phyloP scores from a whole-genome alignment of 2,797 vertebrate genomes.

The Scleropages formosus region DNA sequence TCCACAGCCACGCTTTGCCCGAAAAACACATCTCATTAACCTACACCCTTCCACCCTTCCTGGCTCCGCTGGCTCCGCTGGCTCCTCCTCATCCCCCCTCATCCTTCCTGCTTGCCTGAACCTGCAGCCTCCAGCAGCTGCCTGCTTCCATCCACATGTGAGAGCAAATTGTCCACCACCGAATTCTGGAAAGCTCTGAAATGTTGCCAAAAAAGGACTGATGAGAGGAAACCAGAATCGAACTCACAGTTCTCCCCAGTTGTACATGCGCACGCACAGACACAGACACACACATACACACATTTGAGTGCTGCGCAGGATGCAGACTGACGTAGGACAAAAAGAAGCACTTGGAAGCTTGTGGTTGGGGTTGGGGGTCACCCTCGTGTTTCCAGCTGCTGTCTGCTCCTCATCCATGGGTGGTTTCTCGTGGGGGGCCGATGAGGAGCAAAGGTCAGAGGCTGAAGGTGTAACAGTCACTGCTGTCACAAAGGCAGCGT shows the following conservation, averaged over 20 bases:
- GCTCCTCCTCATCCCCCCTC: neutral
- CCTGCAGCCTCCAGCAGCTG: too few relatives aligned
- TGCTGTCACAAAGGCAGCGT: neutral
- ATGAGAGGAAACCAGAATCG: neutral
- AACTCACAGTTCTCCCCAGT: neutral
- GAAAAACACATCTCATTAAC: neutral
- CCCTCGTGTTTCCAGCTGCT: neutral
- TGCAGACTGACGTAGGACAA: neutral
- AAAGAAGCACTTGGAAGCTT: neutral
- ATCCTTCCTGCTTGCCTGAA: neutral
- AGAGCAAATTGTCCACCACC: neutral
- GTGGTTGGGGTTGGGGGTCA: neutral
- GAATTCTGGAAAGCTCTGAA: constrained; percentile 23
- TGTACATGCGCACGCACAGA: neutral
- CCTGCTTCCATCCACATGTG: neutral
- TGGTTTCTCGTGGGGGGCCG: neutral
- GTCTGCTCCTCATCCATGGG: neutral
- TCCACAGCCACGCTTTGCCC: neutral
- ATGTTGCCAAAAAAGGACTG: constrained; percentile 22
- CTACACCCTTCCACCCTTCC: neutral
- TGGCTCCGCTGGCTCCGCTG: too few relatives aligned
- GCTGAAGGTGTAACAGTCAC: neutral
- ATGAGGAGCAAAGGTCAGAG: neutral
- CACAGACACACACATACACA: neutral
- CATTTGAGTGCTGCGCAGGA: neutral